Base-by-base conservation (phyloP, 2,888 invertebrate genomes). In the Leistus spinibarbis region DNA sequence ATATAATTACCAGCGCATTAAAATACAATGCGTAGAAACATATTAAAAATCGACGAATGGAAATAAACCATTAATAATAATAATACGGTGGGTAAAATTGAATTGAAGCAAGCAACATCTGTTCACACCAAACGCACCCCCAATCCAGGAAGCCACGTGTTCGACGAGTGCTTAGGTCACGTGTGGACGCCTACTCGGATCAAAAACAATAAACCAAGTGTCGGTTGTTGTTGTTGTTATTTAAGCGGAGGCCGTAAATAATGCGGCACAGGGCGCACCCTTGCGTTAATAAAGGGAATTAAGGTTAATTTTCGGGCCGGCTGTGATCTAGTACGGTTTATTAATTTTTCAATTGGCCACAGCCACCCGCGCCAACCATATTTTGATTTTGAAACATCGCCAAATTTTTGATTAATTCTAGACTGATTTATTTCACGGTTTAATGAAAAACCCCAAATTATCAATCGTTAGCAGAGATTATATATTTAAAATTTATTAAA, bases 11-110 rank as follows among this genome's bases (percentile, higher is more conserved):
- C 40, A 40, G 10, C 4, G 5, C 40, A 40, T 40, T 40, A 40
- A 40, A 57, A 57, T 4, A 20, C 20, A 57, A 10, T 57, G 57
- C 16, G 16, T 20, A 57, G 16, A 57, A 40, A 5, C 40, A 40
- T 40, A 40, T 40, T 4, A 40, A 40, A 57, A 19, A 19, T 57
- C 57, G 57, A 19, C 20, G 9, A 1, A 57, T 57, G 10, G 57
- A 57, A 57, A 57, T 57, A 57, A 57, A 57, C 57, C 57, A 57
- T 57, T 57, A 17, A 57, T 57, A 57, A 57, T 57, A 13, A 40
- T 40, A 40, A 40, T 40, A 40, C 10, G 40, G 13, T 13, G 10
- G 40, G 40, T 40, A 40, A 40, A 13, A 40, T 7, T 40, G 40
- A 40, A 40, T 40, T 40, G 1, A 40, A 4, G 13, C 7, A 40